phyloP scores from a whole-genome alignment of 35 echinoderm and acorn worm species.

The Amphiura filiformis region DNA sequence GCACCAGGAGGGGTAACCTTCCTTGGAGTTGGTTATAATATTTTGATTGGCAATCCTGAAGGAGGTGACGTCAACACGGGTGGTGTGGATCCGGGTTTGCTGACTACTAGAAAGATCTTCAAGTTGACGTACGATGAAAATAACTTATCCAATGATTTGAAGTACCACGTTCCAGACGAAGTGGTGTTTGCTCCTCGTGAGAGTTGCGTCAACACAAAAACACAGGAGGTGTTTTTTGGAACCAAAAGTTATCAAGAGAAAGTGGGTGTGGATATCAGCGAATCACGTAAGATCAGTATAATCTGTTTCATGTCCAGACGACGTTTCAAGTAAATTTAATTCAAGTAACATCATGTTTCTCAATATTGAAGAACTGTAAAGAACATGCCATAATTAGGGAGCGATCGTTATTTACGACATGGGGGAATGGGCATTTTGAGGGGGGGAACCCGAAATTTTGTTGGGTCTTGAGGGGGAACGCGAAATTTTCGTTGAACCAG shows the following conservation, averaged over 20 bases:
- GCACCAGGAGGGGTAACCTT: slow-evolving; percentile 11
- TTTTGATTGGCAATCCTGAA: slow-evolving; percentile 71
- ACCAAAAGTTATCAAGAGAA: slow-evolving; percentile 54
- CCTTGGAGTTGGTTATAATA: slow-evolving; percentile 55
- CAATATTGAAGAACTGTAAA: neutral
- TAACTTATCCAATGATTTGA: slow-evolving; percentile 23
- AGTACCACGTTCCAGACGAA: slow-evolving; percentile 42
- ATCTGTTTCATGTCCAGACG: neutral
- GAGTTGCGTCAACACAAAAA: slow-evolving; percentile 28
- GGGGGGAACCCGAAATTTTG: no score
- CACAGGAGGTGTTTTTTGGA: slow-evolving; percentile 35
- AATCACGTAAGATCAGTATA: neutral
- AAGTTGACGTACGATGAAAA: slow-evolving; percentile 53
- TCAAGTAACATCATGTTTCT: neutral
- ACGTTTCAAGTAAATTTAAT: neutral
- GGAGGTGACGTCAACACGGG: slow-evolving; percentile 60
- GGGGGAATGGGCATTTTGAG: no score
- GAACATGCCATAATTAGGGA: no score
- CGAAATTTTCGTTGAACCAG: no score
- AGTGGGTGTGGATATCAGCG: neutral
- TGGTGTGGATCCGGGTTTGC: slow-evolving; percentile 61
- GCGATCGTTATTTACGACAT: no score
- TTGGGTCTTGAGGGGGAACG: no score
- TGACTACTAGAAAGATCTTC: slow-evolving; percentile 46
- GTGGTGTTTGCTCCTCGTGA: slow-evolving; percentile 34